Base-by-base conservation (phyloP, 2,113 vertebrate genomes). In the Thryonomys swinderianus region DNA sequence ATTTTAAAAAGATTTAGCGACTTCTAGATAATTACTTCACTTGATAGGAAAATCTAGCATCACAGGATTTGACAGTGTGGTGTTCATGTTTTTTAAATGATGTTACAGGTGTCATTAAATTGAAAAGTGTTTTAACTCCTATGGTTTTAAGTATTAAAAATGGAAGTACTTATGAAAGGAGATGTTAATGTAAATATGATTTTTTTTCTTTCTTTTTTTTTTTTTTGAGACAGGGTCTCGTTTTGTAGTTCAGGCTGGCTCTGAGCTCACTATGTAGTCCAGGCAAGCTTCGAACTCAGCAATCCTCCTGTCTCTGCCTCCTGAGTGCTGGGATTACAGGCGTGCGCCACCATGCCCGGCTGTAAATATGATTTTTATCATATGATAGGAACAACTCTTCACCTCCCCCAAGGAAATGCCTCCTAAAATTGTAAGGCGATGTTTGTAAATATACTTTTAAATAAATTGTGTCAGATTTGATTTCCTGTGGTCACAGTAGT, bases 131-230 rank as follows among this genome's bases (percentile, higher is more conserved):
- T 37, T 32, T 73, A 88, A 94, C 25, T 27, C 7, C 1, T 25
- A 61, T 30, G 40, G 1, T 88, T 95, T 67, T 69, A 93, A 82
- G 11, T 81, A 32, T 76, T 80, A 79, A 93, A 95, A 94, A 40
- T 48, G 4, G 81, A 64, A 95, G 55, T 7, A 85, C 12, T 64
- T 62, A 85, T n/a, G 20, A 30, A 62, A 73, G 53, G 37, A 92
- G 90, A 93, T 59, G 0, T n/a, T 74, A 34, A n/a, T 84, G 3
- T 90, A 57, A 7, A 51, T 51, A 51, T 34, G 13, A 93, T 34
- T 71, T 92, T 61, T 37, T n/a, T n/a, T n/a, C n/a, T n/a, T n/a
- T n/a, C n/a, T n/a, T n/a, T n/a, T n/a, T n/a, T n/a, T n/a, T n/a
- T n/a, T n/a, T n/a, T n/a, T n/a, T n/a, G n/a, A n/a, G n/a, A n/a